phyloP scores from a whole-genome alignment of 2,888 invertebrate species.

The Hololepta plana region DNA sequence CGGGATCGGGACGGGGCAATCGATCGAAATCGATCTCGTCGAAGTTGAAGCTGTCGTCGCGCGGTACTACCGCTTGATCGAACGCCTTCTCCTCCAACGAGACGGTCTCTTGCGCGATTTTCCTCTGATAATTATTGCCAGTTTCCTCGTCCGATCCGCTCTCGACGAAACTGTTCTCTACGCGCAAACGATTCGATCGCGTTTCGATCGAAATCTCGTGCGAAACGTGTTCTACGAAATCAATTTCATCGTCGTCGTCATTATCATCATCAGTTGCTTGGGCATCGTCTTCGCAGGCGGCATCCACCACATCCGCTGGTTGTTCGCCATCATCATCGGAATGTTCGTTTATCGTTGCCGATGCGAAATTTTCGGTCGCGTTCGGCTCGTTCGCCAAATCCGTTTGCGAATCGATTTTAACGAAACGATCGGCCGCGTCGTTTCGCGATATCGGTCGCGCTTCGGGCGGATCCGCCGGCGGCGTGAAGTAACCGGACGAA shows the following conservation, averaged over 20 bases:
- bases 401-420: too few species aligned
- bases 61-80: background rate
- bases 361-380: too few species aligned
- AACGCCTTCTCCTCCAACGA: background rate
- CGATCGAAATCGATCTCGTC: too few species aligned
- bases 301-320: constrained; percentile 4
- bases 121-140: background rate
- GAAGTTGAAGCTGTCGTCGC: constrained; percentile 1
- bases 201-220: too few species aligned
- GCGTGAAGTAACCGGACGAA: constrained; percentile 27
- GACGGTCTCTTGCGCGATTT: background rate
- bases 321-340: too few species aligned
- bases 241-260: constrained; percentile 7
- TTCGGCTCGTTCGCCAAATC: constrained; percentile 8
- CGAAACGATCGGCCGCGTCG: too few species aligned
- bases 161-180: constrained; percentile 1
- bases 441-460: constrained; percentile 11
- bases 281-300: constrained; percentile 9
- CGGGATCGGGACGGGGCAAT: too few species aligned
- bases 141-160: background rate
- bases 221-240: too few species aligned
- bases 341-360: too few species aligned
- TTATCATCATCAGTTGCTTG: constrained; percentile 8
- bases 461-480: constrained; percentile 20
- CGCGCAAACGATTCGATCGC: too few species aligned